Evolutionary conservation across 2,888 invertebrate species (phyloP).

Genomic region (Diploptera punctata): DNA sequence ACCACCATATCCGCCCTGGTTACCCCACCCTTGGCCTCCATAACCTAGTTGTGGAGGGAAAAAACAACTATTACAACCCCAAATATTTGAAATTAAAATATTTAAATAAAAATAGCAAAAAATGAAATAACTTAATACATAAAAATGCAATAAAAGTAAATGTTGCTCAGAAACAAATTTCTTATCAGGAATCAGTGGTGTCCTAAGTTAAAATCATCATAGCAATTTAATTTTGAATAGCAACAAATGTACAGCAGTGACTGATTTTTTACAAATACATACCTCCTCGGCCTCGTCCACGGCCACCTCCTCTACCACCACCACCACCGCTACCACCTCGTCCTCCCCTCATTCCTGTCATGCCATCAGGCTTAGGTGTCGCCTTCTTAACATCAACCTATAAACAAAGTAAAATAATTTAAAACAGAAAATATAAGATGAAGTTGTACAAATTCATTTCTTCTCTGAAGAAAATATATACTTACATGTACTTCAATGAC

Average conservation of each 20-base stretch:
- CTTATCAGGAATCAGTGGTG: conserved; percentile 31
- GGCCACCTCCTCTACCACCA: conserved; percentile 62
- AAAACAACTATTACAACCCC: conserved; percentile 5
- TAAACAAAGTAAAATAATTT: too few species aligned
- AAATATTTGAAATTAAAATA: conserved; percentile 6
- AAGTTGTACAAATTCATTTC: too few species aligned
- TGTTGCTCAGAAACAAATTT: conserved; percentile 17
- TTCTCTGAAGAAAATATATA: too few species aligned
- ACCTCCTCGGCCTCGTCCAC: conserved; percentile 69
- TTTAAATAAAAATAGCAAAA: conserved; percentile 16
- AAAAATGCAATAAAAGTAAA: not conserved
- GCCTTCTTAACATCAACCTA: conserved; percentile 95
- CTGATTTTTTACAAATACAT: conserved; percentile 54
- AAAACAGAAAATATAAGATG: too few species aligned
- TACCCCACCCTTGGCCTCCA: conserved; percentile 62
- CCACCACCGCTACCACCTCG: conserved; percentile 65
- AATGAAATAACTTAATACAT: not conserved
- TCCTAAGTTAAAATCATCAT: conserved; percentile 34
- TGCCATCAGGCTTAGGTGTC: conserved; percentile 85
- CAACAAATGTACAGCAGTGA: too few species aligned
- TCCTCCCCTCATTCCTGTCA: conserved; percentile 67
- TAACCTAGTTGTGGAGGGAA: conserved; percentile 33
- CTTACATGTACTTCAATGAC: too few species aligned
- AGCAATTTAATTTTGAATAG: conserved; percentile 3
- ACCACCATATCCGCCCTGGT: conserved; percentile 69